Base-by-base conservation (phyloP, 2,113 vertebrate genomes). In the Numida meleagris region DNA sequence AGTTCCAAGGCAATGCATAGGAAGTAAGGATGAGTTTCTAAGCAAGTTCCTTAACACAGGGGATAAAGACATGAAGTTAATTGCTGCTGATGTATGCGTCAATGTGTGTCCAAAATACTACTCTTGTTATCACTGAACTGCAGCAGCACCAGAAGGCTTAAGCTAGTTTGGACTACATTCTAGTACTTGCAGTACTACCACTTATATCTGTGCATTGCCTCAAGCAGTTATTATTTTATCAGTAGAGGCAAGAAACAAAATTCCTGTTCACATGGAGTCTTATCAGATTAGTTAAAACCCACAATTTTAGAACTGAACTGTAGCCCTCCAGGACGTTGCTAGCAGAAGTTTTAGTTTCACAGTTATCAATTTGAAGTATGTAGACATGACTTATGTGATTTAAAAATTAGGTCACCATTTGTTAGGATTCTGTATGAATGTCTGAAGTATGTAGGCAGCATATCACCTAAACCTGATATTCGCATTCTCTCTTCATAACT, bases 401-500 rank as follows among this genome's bases (percentile, higher is more conserved):
- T 77, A 77, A 89, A 95, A 88, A 82, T 58, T 57, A 40, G 33
- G 23, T 86, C 43, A 27, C 40, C 25, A 24, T 92, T 96, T 78
- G 65, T 82, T 86, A 77, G 21, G 86, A 66, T 76, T 92, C 48
- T 82, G 5, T 82, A 68, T 72, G 40, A 82, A 74, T 46, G 9
- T 75, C 72, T 87, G 68, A 93, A 83, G 75, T 43, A 74, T 42
- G 9, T 67, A 74, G 86, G 86, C 82, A 71, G 31, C 46, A 27
- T 83, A 61, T 82, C 87, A 91, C 53, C 50, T 93, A 88, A 93
- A 82, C 50, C 59, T 70, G 87, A 61, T 89, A 91, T 16, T 91
- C 9, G 89, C 33, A 29, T 92, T 85, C 62, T 19, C 15, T 81
- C 65, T 89, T 86, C 75, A 79, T 61, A 76, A 33, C 48, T 78